These are phyloP conservation scores for Eulemur coronatus DNA, from an alignment of 2,797 vertebrate genomes.

Conservation along the genomic window DNA sequence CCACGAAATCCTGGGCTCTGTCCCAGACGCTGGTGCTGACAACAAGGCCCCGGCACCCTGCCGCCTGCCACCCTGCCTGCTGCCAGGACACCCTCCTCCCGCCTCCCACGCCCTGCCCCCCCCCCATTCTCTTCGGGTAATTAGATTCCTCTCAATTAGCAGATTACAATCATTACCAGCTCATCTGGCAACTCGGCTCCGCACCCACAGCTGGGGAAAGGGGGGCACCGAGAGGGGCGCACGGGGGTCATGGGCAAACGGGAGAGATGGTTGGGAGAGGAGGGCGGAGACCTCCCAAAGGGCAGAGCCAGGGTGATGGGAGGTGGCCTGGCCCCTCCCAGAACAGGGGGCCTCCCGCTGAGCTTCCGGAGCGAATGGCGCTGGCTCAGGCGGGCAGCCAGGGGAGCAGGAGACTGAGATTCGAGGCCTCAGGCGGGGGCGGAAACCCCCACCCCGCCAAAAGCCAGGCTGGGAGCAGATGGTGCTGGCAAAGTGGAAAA, in stretches of 20 bases:
- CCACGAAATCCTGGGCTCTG: constrained; percentile 34
- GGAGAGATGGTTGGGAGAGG: neutral
- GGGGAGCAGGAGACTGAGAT: constrained; percentile 45
- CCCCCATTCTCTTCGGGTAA: constrained; percentile 77
- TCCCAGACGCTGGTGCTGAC: constrained; percentile 2
- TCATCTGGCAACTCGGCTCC: constrained; percentile 76
- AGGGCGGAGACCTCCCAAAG: neutral
- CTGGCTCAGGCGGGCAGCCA: neutral
- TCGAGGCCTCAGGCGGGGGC: constrained; percentile 29
- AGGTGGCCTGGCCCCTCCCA: neutral
- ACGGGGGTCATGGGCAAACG: constrained; percentile 57
- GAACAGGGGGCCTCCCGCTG: neutral
- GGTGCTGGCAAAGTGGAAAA: constrained; percentile 83
- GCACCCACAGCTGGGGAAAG: constrained; percentile 72
- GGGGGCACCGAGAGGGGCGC: constrained; percentile 56
- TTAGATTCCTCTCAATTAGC: constrained; percentile 83
- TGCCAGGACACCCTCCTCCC: constrained; percentile 70
- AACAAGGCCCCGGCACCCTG: constrained; percentile 43
- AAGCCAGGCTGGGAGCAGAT: constrained; percentile 75
- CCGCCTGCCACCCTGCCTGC: constrained; percentile 43
- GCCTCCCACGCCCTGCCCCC: constrained; percentile 64
- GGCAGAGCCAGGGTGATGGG: neutral
- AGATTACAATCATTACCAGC: constrained; percentile 81
- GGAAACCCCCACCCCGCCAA: constrained; percentile 31
- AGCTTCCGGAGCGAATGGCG: neutral